Percentiles rank a stretch among this genome's conserved stretches.
Evolutionary conservation across 2,113 vertebrate genomes (phyloP).

Genomic region (Strigops habroptila): DNA sequence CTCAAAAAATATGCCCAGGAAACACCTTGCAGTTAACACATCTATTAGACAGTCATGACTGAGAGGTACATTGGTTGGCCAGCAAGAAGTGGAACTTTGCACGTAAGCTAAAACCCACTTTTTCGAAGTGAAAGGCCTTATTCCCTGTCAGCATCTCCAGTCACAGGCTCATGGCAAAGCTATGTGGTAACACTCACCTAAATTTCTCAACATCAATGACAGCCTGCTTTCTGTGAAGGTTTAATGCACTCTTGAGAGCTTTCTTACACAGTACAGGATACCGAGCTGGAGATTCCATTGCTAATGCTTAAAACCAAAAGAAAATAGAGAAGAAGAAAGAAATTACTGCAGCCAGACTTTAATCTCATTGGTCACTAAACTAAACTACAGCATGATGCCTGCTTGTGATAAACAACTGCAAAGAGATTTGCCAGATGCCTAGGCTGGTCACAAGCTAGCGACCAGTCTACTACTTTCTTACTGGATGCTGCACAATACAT

Average conservation of each 20-base stretch:
- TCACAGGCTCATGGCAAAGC: not conserved
- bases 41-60: not conserved
- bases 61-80: not conserved
- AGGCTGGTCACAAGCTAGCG: not conserved
- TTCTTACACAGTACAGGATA: constrained; percentile 84
- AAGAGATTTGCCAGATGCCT: not conserved
- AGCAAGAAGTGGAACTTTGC: not conserved
- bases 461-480: not conserved
- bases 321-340: not conserved
- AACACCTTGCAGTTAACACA: not conserved
- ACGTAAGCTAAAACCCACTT: not conserved
- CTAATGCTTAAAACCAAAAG: constrained; percentile 75
- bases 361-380: not conserved
- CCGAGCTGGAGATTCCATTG: constrained; percentile 86
- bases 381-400: not conserved
- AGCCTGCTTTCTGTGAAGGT: constrained; percentile 77
- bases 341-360: not conserved
- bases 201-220: constrained; percentile 74
- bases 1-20: not conserved
- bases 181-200: constrained; percentile 75
- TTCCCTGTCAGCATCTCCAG: not conserved
- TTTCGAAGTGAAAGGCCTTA: not conserved
- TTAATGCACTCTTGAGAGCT: constrained; percentile 82
- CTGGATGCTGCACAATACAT: not conserved
- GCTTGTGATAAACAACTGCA: not conserved